phyloP scores from a whole-genome alignment of 2,888 invertebrate species.

The Hylaea fasciaria region DNA sequence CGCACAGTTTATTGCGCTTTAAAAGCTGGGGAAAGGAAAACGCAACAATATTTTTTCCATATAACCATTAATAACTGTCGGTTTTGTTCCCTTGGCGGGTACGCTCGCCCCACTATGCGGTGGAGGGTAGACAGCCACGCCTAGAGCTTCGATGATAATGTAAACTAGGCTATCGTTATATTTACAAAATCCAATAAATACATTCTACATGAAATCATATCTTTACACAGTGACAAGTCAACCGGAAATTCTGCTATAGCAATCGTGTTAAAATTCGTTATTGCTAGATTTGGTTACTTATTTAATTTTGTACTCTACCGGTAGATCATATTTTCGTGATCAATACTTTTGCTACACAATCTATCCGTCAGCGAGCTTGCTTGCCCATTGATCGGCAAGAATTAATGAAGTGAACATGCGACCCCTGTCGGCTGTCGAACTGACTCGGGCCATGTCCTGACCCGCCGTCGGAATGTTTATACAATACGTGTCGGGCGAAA shows the following conservation, averaged over 20 bases:
- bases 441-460: slow-evolving; percentile 54
- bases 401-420: slow-evolving; percentile 83
- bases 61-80: slow-evolving; percentile 89
- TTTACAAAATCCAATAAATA: too few species aligned
- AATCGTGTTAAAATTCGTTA: too few species aligned
- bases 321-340: background rate
- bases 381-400: slow-evolving; percentile 74
- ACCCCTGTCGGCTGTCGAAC: slow-evolving; percentile 77
- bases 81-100: slow-evolving; percentile 83
- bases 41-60: slow-evolving; percentile 88
- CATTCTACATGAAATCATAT: too few species aligned
- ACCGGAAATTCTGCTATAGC: too few species aligned
- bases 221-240: too few species aligned
- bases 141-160: slow-evolving; percentile 13
- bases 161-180: slow-evolving; percentile 1
- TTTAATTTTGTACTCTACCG: too few species aligned
- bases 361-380: slow-evolving; percentile 46
- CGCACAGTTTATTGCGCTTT: slow-evolving; percentile 81
- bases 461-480: slow-evolving; percentile 73
- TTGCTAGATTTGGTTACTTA: too few species aligned
- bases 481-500: slow-evolving; percentile 61
- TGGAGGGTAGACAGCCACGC: slow-evolving; percentile 53
- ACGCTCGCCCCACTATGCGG: slow-evolving; percentile 68
- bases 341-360: slow-evolving; percentile 19
- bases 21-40: slow-evolving; percentile 80